Evolutionary conservation across 2,797 vertebrate genomes (phyloP).

Genomic region (Molossus molossus): DNA sequence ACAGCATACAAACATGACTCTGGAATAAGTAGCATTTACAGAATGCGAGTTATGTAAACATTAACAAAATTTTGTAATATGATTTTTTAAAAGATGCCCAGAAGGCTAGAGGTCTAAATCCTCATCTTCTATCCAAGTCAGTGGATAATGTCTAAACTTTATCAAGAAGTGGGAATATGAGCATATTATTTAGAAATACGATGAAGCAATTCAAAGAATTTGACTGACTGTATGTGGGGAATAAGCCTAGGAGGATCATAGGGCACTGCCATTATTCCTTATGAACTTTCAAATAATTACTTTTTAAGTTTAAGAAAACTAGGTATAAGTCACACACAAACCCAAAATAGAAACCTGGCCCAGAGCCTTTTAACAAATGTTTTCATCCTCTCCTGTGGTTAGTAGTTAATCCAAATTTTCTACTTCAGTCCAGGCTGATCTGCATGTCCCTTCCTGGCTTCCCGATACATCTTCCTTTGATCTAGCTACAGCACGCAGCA

Average conservation of each 20-base stretch:
- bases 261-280: not conserved
- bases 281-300: slow-evolving; percentile 13
- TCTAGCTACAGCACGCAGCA: not conserved
- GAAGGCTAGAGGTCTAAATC: not conserved
- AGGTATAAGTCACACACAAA: not conserved
- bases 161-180: not conserved
- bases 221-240: not conserved
- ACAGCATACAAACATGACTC: not conserved
- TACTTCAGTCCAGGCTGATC: not conserved
- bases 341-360: not conserved
- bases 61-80: slow-evolving; percentile 6
- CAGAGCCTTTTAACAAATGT: slow-evolving; percentile 9
- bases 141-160: not conserved
- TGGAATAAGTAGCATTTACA: not conserved
- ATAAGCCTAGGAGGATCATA: not conserved
- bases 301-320: slow-evolving; percentile 59
- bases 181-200: not conserved
- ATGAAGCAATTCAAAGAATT: not conserved
- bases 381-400: not conserved
- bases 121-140: slow-evolving; percentile 4
- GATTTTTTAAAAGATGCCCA: slow-evolving; percentile 18
- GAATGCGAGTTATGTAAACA: slow-evolving; percentile 3
- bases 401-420: not conserved
- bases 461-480: not conserved
- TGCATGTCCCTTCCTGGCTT: not conserved